Evolutionary conservation across 2,797 vertebrate genomes (phyloP), one percentile per base, ranked within the genome.

Genomic region (Haliaeetus albicilla): DNA sequence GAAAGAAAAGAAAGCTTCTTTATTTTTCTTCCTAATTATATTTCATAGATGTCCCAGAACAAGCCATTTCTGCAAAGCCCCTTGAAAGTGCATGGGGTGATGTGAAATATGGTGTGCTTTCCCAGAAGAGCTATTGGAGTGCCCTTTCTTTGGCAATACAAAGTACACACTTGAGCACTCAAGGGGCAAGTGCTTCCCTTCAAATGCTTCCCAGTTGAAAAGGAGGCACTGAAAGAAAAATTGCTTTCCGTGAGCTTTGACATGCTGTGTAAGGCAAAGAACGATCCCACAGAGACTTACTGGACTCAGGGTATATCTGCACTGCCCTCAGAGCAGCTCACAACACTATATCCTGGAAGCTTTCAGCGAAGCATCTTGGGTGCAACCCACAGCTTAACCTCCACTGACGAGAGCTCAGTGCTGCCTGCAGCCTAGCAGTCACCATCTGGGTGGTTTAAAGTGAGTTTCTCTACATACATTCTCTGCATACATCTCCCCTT

Each of bases 51-150:
- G 94, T 94, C 90, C 93, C 82, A 91, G 95, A 92, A 96, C 57
- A 87, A 95, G 65, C 11, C 46, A 84, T 93, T 97, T 96, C 89
- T 95, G 73, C 89, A 92, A 86, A 92, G 61, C 49, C 87, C 76
- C 89, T 96, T 89, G 84, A 96, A 96, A 97, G 92, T 78, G 69
- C 84, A 89, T 18, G 49, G 54, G 76, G 87, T 92, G 89, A 95
- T 85, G 93, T 93, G 93, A 96, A 96, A 96, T 96, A 96, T 39
- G 73, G 82, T 95, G 87, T 84, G 30, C 80, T 93, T 97, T 97
- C 96, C 84, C 93, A 96, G 93, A 96, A 97, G 89, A 93, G 93
- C 95, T 84, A 87, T 95, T 95, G 94, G 88, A 95, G 89, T 96
- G 94, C 96, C 93, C 95, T 97, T 97, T 95, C 94, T 92, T 86